Evolutionary conservation across 2,797 vertebrate genomes (phyloP).

Genomic region (Cirrhinus molitorella): DNA sequence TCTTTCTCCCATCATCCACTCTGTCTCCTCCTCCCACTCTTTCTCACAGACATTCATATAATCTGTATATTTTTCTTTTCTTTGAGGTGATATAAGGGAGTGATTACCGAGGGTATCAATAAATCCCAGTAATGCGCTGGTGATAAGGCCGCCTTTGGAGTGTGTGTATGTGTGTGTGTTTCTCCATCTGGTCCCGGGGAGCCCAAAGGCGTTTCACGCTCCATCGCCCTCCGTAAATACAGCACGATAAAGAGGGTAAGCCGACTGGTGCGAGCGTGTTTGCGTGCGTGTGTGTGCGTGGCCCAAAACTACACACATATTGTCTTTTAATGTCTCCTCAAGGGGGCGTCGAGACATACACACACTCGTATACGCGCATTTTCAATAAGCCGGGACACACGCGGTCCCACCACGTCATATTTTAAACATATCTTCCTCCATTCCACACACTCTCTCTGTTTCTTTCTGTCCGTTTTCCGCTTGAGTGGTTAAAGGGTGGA

Average conservation of each 20-base stretch:
- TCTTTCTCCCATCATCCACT: conserved; percentile 38
- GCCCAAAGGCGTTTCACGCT: conserved; percentile 82
- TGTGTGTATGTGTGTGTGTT: conserved; percentile 55
- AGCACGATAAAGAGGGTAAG: conserved; percentile 79
- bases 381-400: conserved; percentile 45
- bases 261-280: conserved; percentile 52
- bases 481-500: conserved; percentile 78
- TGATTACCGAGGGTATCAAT: conserved; percentile 68
- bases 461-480: conserved; percentile 66
- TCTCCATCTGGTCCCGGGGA: conserved; percentile 77
- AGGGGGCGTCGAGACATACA: conserved; percentile 42
- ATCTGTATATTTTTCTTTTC: conserved; percentile 63
- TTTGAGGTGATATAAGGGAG: conserved; percentile 67
- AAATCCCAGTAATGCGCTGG: conserved; percentile 61
- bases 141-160: conserved; percentile 60
- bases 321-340: conserved; percentile 58
- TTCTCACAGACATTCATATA: conserved; percentile 58
- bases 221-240: conserved; percentile 81
- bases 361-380: conserved; percentile 30
- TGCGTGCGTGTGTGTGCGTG: conserved; percentile 47
- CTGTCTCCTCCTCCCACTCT: conserved; percentile 47
- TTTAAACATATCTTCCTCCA: conserved; percentile 73
- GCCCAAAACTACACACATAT: conserved; percentile 52
- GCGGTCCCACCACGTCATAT: conserved; percentile 66
- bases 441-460: conserved; percentile 50